Conservation (phyloP, 2,797 vertebrate species). For the Aselliscus stoliczkanus region DNA sequence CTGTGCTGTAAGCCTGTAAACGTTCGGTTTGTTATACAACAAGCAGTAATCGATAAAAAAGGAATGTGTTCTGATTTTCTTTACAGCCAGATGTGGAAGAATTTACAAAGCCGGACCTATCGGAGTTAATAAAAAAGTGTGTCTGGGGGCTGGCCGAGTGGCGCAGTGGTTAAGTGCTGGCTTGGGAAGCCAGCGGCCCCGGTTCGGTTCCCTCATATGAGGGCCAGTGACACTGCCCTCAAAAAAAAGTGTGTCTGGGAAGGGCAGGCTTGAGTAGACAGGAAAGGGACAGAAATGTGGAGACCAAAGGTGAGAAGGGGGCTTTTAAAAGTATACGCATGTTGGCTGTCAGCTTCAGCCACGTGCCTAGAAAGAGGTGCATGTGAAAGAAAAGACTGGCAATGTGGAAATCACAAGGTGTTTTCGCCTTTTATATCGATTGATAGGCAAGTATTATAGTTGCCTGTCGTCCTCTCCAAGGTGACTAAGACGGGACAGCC, state of each 20-base stretch:
- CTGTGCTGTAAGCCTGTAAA: neutral
- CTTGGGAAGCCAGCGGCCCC: too few relatives aligned
- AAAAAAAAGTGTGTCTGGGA: too few relatives aligned
- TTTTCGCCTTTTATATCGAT: neutral
- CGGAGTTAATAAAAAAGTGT: conserved; percentile 22
- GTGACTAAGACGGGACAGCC: neutral
- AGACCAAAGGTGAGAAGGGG: neutral
- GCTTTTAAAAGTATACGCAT: neutral
- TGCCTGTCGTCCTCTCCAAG: neutral
- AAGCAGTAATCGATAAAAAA: neutral
- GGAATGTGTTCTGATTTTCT: neutral
- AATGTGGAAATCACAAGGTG: neutral
- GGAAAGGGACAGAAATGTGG: neutral
- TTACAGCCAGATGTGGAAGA: neutral
- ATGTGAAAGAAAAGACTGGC: neutral
- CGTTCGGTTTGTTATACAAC: neutral
- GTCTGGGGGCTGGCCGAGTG: too few relatives aligned
- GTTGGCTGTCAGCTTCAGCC: neutral
- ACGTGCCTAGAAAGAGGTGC: neutral
- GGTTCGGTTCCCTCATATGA: too few relatives aligned
- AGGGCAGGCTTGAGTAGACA: neutral
- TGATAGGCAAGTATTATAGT: neutral
- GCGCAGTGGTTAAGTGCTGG: too few relatives aligned
- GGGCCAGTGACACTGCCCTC: too few relatives aligned
- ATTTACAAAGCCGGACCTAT: neutral